These are phyloP conservation scores for Esox masquinongy DNA, from an alignment of 2,797 vertebrate genomes.

Conservation along the genomic window DNA sequence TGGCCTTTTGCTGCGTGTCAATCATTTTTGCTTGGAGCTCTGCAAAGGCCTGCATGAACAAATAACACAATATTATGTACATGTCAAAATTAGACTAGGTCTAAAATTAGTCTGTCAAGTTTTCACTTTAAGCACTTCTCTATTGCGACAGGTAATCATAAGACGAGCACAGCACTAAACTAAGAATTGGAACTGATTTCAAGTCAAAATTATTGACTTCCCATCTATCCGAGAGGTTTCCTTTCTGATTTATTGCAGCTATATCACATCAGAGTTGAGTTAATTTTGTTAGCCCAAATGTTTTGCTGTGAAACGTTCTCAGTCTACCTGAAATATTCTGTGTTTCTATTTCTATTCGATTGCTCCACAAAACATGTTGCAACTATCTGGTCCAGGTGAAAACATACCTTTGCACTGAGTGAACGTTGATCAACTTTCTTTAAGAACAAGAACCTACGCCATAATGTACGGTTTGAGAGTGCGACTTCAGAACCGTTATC, in stretches of 20 bases:
- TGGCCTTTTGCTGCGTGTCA: conserved; percentile 95
- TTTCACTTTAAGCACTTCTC: background rate
- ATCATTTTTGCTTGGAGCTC: conserved; percentile 96
- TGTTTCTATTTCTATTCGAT: too few species aligned
- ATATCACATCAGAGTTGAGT: background rate
- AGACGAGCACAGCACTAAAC: background rate
- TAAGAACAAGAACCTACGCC: too few species aligned
- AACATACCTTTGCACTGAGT: too few species aligned
- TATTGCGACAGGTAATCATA: background rate
- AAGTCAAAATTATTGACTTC: background rate
- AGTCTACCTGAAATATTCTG: too few species aligned
- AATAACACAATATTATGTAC: background rate
- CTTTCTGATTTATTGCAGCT: background rate
- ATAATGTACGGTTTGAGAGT: too few species aligned
- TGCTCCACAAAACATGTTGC: too few species aligned
- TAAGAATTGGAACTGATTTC: background rate
- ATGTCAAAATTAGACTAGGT: background rate
- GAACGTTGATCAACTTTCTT: too few species aligned
- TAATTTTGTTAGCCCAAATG: too few species aligned
- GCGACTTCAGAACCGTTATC: too few species aligned
- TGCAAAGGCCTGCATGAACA: conserved; percentile 81
- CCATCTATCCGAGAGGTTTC: background rate
- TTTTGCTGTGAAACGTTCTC: too few species aligned
- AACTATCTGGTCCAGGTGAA: too few species aligned
- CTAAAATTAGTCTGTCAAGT: background rate